Evolutionary conservation across 2,888 invertebrate genomes (phyloP).

Genomic region (Oligia strigilis): DNA sequence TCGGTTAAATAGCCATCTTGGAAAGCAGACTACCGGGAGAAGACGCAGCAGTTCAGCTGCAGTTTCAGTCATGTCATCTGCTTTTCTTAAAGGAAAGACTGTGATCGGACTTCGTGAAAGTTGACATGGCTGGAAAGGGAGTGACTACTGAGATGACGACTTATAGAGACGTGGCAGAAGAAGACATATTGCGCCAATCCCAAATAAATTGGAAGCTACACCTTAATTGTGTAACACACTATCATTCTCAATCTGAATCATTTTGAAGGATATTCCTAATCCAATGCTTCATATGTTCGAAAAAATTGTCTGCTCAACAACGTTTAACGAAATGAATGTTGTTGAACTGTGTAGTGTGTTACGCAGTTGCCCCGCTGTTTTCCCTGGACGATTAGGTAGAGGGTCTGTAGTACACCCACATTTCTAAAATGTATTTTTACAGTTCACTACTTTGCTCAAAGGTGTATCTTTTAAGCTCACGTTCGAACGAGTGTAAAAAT

Average conservation of each 20-base stretch:
- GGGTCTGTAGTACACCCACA: background rate
- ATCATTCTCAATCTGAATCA: too few species aligned
- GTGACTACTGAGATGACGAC: background rate
- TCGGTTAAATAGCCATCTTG: background rate
- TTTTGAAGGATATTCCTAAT: background rate
- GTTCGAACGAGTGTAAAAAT: too few species aligned
- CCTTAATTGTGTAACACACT: too few species aligned
- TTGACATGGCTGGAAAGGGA: background rate
- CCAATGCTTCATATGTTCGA: background rate
- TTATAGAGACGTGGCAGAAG: background rate
- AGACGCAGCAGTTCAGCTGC: background rate
- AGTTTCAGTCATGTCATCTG: background rate
- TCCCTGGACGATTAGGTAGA: background rate
- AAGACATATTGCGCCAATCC: background rate
- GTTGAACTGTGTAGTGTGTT: too few species aligned
- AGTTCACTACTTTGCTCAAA: background rate
- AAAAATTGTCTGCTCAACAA: too few species aligned
- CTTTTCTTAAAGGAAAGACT: background rate
- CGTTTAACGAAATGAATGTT: too few species aligned
- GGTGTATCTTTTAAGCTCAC: too few species aligned
- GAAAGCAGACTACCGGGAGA: background rate
- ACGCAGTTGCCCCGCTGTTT: too few species aligned
- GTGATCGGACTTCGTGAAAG: background rate
- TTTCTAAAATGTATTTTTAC: background rate
- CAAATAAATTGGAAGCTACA: background rate